A percentile compares a stretch with the other conserved stretches of the same genome.
These are phyloP conservation scores for Mesorhabditis sp. DNA, from an alignment of 2,888 invertebrate species.

Conservation along the genomic window DNA sequence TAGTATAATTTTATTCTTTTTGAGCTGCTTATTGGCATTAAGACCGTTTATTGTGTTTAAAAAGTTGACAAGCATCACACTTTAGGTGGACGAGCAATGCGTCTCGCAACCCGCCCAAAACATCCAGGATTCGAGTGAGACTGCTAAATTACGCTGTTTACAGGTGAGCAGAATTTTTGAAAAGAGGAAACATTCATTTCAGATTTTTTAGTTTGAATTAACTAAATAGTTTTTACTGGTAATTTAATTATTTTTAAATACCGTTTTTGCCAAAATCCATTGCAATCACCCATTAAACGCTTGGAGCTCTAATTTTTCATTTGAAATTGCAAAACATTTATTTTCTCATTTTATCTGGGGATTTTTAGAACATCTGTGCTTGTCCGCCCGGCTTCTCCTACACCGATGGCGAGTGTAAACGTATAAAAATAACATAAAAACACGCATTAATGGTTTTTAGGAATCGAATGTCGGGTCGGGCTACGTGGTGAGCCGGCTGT, in stretches of 20 bases:
- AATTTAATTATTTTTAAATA: too few relatives aligned
- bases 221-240: too few relatives aligned
- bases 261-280: slow-evolving; percentile 18
- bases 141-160: slow-evolving; percentile 12
- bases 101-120: not conserved
- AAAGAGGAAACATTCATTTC: too few relatives aligned
- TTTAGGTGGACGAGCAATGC: slow-evolving; percentile 6
- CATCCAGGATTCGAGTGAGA: not conserved
- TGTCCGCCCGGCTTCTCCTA: slow-evolving; percentile 47
- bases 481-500: slow-evolving; percentile 49
- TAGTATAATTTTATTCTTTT: too few relatives aligned
- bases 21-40: too few relatives aligned
- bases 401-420: slow-evolving; percentile 42
- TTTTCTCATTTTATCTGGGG: not conserved
- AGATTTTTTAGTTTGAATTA: too few relatives aligned
- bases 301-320: too few relatives aligned
- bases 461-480: slow-evolving; percentile 48
- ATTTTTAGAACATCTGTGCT: slow-evolving; percentile 32
- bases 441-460: slow-evolving; percentile 17
- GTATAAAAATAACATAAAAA: slow-evolving; percentile 14
- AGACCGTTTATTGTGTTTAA: too few relatives aligned
- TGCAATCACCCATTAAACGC: too few relatives aligned
- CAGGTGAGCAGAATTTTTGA: not conserved
- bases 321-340: not conserved
- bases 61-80: too few relatives aligned